Evolutionary conservation across 2,888 invertebrate species (phyloP).

Genomic region (Synergus umbraculus): DNA sequence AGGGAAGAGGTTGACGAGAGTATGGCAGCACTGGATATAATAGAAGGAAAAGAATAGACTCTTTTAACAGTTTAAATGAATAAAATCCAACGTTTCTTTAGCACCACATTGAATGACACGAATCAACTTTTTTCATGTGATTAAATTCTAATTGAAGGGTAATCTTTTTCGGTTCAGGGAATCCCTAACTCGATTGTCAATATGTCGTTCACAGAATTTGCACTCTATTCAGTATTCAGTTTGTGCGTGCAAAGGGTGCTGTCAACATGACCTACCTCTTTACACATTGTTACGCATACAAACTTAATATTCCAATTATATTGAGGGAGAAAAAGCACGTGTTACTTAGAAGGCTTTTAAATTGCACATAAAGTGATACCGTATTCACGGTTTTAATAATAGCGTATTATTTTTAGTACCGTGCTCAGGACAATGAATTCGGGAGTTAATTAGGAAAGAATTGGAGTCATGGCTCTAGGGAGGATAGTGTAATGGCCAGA

Average conservation of each 20-base stretch:
- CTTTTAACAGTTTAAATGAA: not conserved
- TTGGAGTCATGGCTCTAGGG: not conserved
- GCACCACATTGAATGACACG: not conserved
- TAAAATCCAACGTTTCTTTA: not conserved
- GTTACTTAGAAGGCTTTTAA: not conserved
- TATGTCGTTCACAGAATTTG: constrained; percentile 56
- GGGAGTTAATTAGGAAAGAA: not conserved
- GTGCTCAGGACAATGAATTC: not conserved
- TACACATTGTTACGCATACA: constrained; percentile 14
- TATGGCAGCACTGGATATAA: constrained; percentile 14
- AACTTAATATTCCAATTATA: not conserved
- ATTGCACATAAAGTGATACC: not conserved
- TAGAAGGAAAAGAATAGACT: not conserved
- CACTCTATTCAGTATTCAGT: constrained; percentile 50
- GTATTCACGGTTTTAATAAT: not conserved
- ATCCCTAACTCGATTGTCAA: constrained; percentile 59
- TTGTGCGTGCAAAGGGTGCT: constrained; percentile 19
- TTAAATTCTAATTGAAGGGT: not conserved
- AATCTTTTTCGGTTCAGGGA: constrained; percentile 37
- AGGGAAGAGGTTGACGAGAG: constrained; percentile 59
- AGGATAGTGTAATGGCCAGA: not conserved
- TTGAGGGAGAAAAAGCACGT: not conserved
- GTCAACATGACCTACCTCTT: constrained; percentile 18
- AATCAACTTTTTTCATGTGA: not conserved
- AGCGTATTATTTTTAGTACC: not conserved